Base-by-base conservation (phyloP, 2,797 vertebrate genomes). In the Lithobates pipiens region DNA sequence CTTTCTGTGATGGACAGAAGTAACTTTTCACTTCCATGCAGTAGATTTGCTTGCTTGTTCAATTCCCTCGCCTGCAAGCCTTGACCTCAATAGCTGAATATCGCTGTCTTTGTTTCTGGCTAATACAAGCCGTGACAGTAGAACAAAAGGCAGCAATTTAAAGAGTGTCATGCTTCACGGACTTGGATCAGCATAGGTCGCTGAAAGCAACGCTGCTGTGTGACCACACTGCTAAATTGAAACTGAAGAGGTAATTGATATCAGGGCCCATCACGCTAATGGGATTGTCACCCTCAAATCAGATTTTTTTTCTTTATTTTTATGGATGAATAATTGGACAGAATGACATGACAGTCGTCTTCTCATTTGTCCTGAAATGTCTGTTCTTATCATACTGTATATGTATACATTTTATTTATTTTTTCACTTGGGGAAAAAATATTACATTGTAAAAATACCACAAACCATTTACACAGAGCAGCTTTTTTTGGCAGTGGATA, bases 111-210 rank as follows among this genome's bases (percentile, higher is more conserved):
- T 93, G 89, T 93, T 94, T 95, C 90, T 93, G 93, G 93, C 90
- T 91, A 91, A 89, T 93, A 89, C 91, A 93, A 89, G 91, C 92
- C 91, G 91, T 96, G 95, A 96, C 94, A 94, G 91, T 91, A 91
- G 88, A 91, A 93, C 96, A 96, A 97, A 95, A 93, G 94, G 91
- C 91, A 95, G 89, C 94, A 95, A 93, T 96, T 95, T 95, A 92
- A 93, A 91, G 92, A 73, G 91, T 95, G 94, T 96, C 95, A 92
- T 88, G 93, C 93, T 94, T 95, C 88, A 91, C 87, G 90, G 93
- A 93, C 91, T 90, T 88, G 93, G 89, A 89, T 89, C 84, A 92
- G 94, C 90, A 89, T 90, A 91, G 92, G 91, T 80, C 89, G 80
- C 91, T 91, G 90, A 93, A 92, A 93, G 90, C 91, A 93, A 91